A percentile compares a stretch with the other conserved stretches of the same genome.
Evolutionary conservation across 2,888 invertebrate genomes (phyloP).

Genomic region (Pyrgus malvae): DNA sequence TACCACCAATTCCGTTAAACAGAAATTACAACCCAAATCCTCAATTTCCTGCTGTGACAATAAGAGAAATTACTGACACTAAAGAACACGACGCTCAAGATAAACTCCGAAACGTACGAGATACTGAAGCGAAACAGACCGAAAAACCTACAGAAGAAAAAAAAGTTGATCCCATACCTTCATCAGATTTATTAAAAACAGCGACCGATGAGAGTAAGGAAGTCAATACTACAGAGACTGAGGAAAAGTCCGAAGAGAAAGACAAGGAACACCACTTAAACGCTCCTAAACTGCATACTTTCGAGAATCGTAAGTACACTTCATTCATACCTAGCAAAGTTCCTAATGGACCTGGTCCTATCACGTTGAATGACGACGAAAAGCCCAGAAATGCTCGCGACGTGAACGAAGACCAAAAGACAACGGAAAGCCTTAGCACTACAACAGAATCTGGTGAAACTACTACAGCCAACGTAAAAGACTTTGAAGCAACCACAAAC

Average conservation of each 20-base stretch:
- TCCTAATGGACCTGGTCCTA: conserved; percentile 13
- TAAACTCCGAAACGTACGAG: conserved; percentile 24
- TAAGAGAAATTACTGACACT: neutral
- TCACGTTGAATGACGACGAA: conserved; percentile 24
- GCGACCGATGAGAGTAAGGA: conserved; percentile 29
- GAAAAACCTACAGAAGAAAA: conserved; percentile 3
- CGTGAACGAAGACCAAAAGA: conserved; percentile 12
- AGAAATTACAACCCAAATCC: conserved; percentile 6
- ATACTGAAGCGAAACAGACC: conserved; percentile 11
- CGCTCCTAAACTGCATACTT: conserved; percentile 25
- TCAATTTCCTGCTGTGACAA: neutral
- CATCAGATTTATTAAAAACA: neutral
- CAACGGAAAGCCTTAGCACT: neutral
- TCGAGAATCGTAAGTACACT: conserved; percentile 29
- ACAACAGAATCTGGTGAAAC: conserved; percentile 5
- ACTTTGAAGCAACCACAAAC: conserved; percentile 10
- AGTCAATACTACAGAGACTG: conserved; percentile 16
- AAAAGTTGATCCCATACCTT: neutral
- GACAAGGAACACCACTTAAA: conserved; percentile 21
- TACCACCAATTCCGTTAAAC: conserved; percentile 3
- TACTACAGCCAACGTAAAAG: conserved; percentile 3
- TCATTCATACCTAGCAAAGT: conserved; percentile 12
- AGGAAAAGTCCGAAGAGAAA: conserved; percentile 17
- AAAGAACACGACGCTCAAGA: neutral
- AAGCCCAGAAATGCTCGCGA: conserved; percentile 29